phyloP scores from a whole-genome alignment of 1,140 invertebrate species.

The Copidosoma floridanum region DNA sequence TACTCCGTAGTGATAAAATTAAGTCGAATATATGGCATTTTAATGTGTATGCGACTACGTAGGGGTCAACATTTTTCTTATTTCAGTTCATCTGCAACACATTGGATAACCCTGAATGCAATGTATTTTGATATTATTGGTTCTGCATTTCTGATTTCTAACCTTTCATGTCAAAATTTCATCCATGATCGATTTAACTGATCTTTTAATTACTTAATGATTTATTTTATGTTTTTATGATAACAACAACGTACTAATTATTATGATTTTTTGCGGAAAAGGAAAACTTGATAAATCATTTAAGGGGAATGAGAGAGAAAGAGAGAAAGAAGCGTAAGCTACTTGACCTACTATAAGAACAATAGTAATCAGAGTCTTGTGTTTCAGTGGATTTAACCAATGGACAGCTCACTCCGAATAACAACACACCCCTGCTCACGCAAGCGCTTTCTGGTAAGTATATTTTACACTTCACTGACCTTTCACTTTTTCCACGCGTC shows the following conservation, averaged over 20 bases:
- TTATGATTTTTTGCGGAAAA: background rate
- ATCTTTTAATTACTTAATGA: no score
- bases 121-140: background rate
- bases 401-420: constrained; percentile 90
- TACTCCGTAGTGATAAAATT: no score
- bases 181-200: no score
- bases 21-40: no score
- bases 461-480: constrained; percentile 17
- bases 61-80: no score
- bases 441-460: constrained; percentile 90
- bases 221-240: no score
- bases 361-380: constrained; percentile 56
- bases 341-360: constrained; percentile 31
- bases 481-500: constrained; percentile 21
- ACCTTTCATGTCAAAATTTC: background rate
- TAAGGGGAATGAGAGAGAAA: constrained; percentile 5
- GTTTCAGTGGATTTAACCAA: constrained; percentile 91
- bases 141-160: background rate
- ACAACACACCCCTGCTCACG: constrained; percentile 89
- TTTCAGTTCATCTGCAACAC: constrained; percentile 22
- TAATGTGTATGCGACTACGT: no score
- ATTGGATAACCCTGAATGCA: constrained; percentile 14
- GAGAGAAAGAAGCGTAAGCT: constrained; percentile 4
- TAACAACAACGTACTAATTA: background rate
- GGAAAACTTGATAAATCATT: background rate